A percentile compares a stretch with the other conserved stretches of the same genome.
Evolutionary conservation across 2,888 invertebrate genomes (phyloP).

Genomic region (Trissolcus brochymenae): DNA sequence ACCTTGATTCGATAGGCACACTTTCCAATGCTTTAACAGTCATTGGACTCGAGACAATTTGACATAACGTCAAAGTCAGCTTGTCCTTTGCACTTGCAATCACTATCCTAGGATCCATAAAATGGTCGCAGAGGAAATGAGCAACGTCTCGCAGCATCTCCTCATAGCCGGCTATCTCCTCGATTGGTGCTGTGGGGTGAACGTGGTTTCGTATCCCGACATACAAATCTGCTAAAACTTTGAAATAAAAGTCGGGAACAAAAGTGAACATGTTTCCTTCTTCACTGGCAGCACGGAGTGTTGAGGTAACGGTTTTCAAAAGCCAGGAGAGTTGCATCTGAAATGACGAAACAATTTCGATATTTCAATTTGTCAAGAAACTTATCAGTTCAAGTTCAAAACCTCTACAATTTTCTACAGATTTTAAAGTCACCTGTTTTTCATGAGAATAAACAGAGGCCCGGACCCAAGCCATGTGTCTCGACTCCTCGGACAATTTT

Average conservation of each 20-base stretch:
- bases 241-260: slow-evolving; percentile 85
- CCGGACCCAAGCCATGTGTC: slow-evolving; percentile 84
- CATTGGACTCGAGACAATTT: slow-evolving; percentile 84
- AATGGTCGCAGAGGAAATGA: slow-evolving; percentile 85
- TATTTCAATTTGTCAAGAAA: background rate
- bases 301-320: slow-evolving; percentile 80
- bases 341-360: background rate
- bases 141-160: slow-evolving; percentile 81
- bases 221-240: slow-evolving; percentile 82
- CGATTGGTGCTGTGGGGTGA: slow-evolving; percentile 81
- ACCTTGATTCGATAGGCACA: slow-evolving; percentile 80
- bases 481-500: slow-evolving; percentile 79
- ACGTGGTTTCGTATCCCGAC: slow-evolving; percentile 82
- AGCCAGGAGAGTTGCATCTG: slow-evolving; percentile 79
- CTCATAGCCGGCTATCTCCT: slow-evolving; percentile 79
- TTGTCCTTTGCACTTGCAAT: slow-evolving; percentile 86
- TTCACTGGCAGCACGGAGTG: slow-evolving; percentile 80
- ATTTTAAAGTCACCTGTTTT: slow-evolving; percentile 23
- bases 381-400: background rate
- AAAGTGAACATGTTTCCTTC: slow-evolving; percentile 83
- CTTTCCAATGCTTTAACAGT: slow-evolving; percentile 85
- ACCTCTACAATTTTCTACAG: background rate
- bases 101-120: slow-evolving; percentile 85
- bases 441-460: slow-evolving; percentile 72
- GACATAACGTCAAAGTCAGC: slow-evolving; percentile 85